Evolutionary conservation across 2,888 invertebrate genomes (phyloP), one percentile per base, ranked within the genome.

Genomic region (Heliconius charithonia): DNA sequence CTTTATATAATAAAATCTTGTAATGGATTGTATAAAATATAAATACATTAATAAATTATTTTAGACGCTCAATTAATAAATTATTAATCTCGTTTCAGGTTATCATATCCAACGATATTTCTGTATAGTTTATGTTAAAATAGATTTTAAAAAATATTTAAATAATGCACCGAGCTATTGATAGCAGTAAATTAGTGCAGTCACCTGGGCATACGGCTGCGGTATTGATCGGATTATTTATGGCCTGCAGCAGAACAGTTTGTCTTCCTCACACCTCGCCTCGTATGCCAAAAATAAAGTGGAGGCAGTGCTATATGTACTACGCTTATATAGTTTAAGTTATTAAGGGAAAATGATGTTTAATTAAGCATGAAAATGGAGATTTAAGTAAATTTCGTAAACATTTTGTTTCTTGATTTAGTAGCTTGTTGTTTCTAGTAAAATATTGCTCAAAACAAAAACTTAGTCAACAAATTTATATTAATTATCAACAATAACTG

Each of bases 191-290:
- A 76, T 81, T 76, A 76, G 77, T 37, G 63, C 76, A 75, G 74
- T 74, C 80, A 76, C 77, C 73, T 72, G 73, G 70, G 80, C 59
- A 76, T 63, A 76, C 63, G 76, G 84, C 85, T 85, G 82, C 83
- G 83, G 83, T 92, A 93, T 93, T 88, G 93, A 93, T 93, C 90
- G 83, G 86, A 88, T 89, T 92, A 93, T 92, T 93, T 90, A 87
- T 90, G 88, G 89, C 87, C 85, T 86, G 84, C 85, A 85, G 89
- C 88, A 45, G 75, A 73, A 70, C 78, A 72, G 79, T 76, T 79
- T 78, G 80, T 80, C 82, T 76, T 76, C 81, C 79, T 77, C 79
- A 79, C 79, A 79, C 79, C 77, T 79, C 69, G 37, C 22, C 67
- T 62, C 62, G 66, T 56, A 73, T 71, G 66, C 72, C 71, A 65